These are phyloP conservation scores for Cheilosia vernalis DNA, from an alignment of 2,888 invertebrate genomes.

Conservation along the genomic window DNA sequence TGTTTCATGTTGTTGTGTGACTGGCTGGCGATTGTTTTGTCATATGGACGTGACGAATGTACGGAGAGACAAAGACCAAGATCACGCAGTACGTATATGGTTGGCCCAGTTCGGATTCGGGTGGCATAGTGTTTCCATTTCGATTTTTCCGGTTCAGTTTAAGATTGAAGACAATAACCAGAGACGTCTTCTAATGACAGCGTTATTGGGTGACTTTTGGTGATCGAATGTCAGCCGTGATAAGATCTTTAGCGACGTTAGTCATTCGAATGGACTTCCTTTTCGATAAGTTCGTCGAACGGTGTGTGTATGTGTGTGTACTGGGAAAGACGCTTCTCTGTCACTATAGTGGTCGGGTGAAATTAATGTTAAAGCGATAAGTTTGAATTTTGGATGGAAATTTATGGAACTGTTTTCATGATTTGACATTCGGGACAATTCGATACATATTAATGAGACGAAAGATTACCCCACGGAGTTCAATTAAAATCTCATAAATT, in stretches of 20 bases:
- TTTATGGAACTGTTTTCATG: slow-evolving; percentile 48
- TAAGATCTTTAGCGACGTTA: slow-evolving; percentile 44
- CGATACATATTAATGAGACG: slow-evolving; percentile 34
- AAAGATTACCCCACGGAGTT: neutral
- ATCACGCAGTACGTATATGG: slow-evolving; percentile 9
- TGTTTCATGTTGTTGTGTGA: slow-evolving; percentile 28
- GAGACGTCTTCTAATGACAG: slow-evolving; percentile 34
- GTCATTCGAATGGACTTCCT: slow-evolving; percentile 48
- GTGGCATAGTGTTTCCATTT: slow-evolving; percentile 6
- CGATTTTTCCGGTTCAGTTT: slow-evolving; percentile 35
- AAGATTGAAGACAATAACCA: neutral
- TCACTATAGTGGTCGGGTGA: slow-evolving; percentile 8
- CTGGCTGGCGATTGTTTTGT: slow-evolving; percentile 26
- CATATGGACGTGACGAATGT: slow-evolving; percentile 46
- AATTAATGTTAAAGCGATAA: slow-evolving; percentile 28
- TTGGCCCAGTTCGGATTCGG: slow-evolving; percentile 36
- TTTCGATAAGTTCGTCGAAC: neutral
- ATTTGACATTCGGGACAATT: slow-evolving; percentile 43
- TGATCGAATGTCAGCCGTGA: slow-evolving; percentile 53
- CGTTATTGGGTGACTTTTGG: slow-evolving; percentile 41
- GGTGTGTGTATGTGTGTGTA: neutral
- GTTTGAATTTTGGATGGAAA: slow-evolving; percentile 17
- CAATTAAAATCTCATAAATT: slow-evolving; percentile 34
- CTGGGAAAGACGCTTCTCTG: slow-evolving; percentile 21
- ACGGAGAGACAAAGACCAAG: neutral